phyloP scores from a whole-genome alignment of 1,140 invertebrate species.

The Trypoxylus dichotomus region DNA sequence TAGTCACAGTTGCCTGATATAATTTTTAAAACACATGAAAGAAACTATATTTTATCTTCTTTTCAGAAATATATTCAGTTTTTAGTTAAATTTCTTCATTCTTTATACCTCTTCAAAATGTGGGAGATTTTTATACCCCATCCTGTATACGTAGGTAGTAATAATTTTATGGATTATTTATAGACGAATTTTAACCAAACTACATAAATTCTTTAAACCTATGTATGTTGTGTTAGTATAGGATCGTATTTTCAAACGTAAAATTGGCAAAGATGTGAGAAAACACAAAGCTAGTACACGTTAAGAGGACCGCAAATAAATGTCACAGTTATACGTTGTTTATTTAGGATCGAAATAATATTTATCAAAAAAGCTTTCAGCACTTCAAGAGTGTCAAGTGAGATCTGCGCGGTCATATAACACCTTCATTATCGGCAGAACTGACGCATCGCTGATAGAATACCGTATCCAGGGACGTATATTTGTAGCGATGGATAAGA shows the following conservation, averaged over 20 bases:
- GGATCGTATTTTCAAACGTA: neutral
- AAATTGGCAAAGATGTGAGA: conserved; percentile 21
- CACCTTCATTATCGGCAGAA: conserved; percentile 11
- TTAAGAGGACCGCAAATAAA: conserved; percentile 24
- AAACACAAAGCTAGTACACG: neutral
- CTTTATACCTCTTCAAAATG: too few species aligned
- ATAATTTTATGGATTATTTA: too few species aligned
- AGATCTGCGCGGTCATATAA: conserved; percentile 11
- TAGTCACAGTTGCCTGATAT: too few species aligned
- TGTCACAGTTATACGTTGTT: conserved; percentile 22
- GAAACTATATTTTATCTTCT: too few species aligned
- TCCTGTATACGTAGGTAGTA: too few species aligned
- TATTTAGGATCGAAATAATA: conserved; percentile 23
- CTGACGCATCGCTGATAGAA: neutral
- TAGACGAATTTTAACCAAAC: too few species aligned
- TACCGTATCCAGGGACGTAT: neutral
- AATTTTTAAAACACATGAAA: too few species aligned
- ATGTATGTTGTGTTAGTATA: neutral
- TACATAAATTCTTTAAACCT: neutral
- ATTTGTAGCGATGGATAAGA: neutral
- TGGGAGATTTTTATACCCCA: too few species aligned
- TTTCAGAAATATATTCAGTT: too few species aligned
- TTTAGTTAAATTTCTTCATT: too few species aligned
- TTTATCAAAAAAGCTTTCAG: conserved; percentile 24
- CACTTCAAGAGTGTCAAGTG: conserved; percentile 21